A percentile compares a stretch with the other conserved stretches of the same genome.
These are phyloP conservation scores for Gila orcuttii DNA, from an alignment of 2,113 vertebrate genomes.

Conservation along the genomic window DNA sequence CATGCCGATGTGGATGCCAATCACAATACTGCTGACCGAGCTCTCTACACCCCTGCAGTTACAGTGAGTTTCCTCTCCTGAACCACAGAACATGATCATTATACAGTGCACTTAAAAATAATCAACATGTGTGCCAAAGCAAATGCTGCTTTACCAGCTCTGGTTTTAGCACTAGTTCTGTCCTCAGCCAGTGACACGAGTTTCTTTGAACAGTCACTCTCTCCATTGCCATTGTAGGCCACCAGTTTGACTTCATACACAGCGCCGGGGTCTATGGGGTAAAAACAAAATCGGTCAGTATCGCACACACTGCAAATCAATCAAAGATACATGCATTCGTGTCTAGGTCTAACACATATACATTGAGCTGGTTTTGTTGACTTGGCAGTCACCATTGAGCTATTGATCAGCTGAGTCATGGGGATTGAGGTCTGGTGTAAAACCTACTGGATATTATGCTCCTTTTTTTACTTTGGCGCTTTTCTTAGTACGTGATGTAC, in stretches of 20 bases:
- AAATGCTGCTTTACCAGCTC: constrained; percentile 38
- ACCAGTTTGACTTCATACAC: constrained; percentile 80
- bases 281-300: background rate
- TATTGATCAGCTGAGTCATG: constrained; percentile 12
- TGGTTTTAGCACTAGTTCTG: constrained; percentile 62
- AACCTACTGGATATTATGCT: background rate
- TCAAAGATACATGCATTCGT: constrained; percentile 16
- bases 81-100: background rate
- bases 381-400: background rate
- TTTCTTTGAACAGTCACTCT: constrained; percentile 75
- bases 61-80: constrained; percentile 66
- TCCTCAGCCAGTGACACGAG: constrained; percentile 74
- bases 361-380: constrained; percentile 11
- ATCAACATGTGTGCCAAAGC: background rate
- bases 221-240: constrained; percentile 75
- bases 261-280: constrained; percentile 63
- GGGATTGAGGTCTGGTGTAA: background rate
- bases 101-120: background rate
- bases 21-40: constrained; percentile 71
- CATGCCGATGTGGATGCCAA: constrained; percentile 78
- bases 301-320: constrained; percentile 14
- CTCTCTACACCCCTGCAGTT: constrained; percentile 71
- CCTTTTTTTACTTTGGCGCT: background rate
- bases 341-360: background rate
- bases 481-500: background rate